Percentiles rank a stretch among this genome's conserved stretches.
phyloP scores from a whole-genome alignment of 2,797 vertebrate genomes.

The Sus cebifrons region DNA sequence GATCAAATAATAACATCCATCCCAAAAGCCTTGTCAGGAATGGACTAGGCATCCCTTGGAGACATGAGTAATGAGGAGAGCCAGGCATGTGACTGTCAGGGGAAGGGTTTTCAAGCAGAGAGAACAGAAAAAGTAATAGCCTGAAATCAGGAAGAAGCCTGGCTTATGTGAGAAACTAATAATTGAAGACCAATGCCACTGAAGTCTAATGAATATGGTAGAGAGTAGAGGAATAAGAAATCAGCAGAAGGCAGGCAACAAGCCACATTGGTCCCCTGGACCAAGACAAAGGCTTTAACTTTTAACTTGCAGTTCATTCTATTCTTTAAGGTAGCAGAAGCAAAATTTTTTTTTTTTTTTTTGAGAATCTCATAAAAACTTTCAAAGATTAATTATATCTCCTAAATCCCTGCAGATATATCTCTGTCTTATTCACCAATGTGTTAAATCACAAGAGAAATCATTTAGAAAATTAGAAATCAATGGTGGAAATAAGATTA shows the following conservation, averaged over 20 bases:
- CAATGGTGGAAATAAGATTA: background rate
- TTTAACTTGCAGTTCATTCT: background rate
- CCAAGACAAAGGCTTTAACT: background rate
- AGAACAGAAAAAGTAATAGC: background rate
- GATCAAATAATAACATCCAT: background rate
- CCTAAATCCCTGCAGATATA: slow-evolving; percentile 58
- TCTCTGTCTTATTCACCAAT: slow-evolving; percentile 75
- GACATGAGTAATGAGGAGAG: background rate
- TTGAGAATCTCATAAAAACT: slow-evolving; percentile 46
- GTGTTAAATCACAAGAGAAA: slow-evolving; percentile 71
- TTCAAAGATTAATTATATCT: slow-evolving; percentile 78
- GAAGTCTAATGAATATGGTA: background rate
- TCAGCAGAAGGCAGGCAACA: background rate
- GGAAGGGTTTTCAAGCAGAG: background rate
- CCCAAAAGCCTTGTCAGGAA: background rate
- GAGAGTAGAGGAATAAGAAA: background rate
- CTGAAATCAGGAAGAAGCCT: background rate
- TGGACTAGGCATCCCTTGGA: background rate
- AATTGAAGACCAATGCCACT: background rate
- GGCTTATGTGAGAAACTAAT: background rate
- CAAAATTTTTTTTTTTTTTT: background rate
- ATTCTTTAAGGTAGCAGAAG: slow-evolving; percentile 50
- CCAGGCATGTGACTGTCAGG: background rate
- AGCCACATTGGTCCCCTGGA: background rate
- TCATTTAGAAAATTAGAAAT: slow-evolving; percentile 75